Evolutionary conservation across 1,140 invertebrate species (phyloP), one percentile per base, ranked within the genome.

Genomic region (Drosophila novamexicana): DNA sequence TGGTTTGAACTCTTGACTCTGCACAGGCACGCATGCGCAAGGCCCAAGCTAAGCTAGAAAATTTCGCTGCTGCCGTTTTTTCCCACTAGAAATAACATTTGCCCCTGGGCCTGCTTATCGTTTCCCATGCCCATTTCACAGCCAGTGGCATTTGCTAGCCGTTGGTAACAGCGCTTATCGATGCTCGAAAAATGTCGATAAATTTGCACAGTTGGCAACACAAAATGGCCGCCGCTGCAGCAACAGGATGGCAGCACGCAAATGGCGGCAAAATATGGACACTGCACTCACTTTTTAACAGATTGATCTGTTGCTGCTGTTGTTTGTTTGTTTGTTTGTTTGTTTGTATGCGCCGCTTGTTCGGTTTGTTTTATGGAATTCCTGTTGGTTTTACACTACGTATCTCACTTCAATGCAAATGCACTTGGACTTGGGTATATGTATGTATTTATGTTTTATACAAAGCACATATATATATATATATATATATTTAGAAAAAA

Each of bases 1-100:
- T 68, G 64, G 53, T 29, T 18, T 85, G 82, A 86, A 82, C 82
- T 79, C 32, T 82, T 47, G 45, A 78, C 79, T 77, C 44, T 53
- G 58, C 50, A 49, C 36, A 75, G 36, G 52, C 44, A 40, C 75
- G 76, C 73, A 76, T 72, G 80, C 73, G 79, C 79, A 58, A 62
- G 69, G 37, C 8, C 6, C 22, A 1, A 29, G 32, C 12, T n/a
- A 34, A 64, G 42, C 52, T 57, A 69, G 62, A 74, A 67, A 78
- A 81, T 77, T 77, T 44, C 52, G 45, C 45, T 22, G 45, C 14
- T 7, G 58, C 50, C 45, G 34, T 32, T 64, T 22, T 54, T 50
- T 39, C 37, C 57, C 62, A 81, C 74, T 81, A 47, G 42, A 58
- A 81, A 72, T 71, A 42, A 18, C 32, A 29, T 29, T 14, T 34